Conservation (phyloP, 2,888 invertebrate species). For the Archaeoteleia sp. region DNA sequence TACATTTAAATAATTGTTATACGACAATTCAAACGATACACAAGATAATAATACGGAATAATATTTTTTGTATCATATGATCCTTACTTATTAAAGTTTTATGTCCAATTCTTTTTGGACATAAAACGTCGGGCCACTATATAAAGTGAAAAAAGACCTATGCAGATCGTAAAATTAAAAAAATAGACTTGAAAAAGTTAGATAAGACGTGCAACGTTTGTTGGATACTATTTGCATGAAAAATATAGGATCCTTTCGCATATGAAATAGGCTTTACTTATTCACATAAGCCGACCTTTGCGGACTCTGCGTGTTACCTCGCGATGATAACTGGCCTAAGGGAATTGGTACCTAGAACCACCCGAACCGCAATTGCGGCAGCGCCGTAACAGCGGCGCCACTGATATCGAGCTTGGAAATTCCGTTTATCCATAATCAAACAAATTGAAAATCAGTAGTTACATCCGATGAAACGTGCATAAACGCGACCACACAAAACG, state of each 20-base stretch:
- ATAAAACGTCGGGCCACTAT: conserved; percentile 21
- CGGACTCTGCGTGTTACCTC: conserved; percentile 32
- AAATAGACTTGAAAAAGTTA: conserved; percentile 8
- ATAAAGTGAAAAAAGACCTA: conserved; percentile 7
- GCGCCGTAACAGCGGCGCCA: conserved; percentile 21
- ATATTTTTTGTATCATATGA: too few species aligned
- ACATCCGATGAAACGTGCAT: conserved; percentile 43
- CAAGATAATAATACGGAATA: too few species aligned
- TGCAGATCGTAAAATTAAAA: conserved; percentile 8
- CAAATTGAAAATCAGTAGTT: conserved; percentile 49
- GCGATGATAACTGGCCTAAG: conserved; percentile 43
- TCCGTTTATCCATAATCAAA: conserved; percentile 49
- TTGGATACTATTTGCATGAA: conserved; percentile 38
- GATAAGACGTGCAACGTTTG: conserved; percentile 35
- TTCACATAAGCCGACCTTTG: conserved; percentile 31
- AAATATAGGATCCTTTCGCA: conserved; percentile 24
- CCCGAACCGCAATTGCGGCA: conserved; percentile 43
- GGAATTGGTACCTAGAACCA: conserved; percentile 44
- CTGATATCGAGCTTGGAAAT: conserved; percentile 47
- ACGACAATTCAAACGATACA: too few species aligned
- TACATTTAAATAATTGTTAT: too few species aligned
- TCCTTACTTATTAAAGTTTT: too few species aligned
- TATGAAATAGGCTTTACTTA: conserved; percentile 43
- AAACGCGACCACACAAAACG: conserved; percentile 42
- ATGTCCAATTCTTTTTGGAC: conserved; percentile 15